Base-by-base conservation (phyloP, 2,797 vertebrate species). In the Pogoniulus pusillus region DNA sequence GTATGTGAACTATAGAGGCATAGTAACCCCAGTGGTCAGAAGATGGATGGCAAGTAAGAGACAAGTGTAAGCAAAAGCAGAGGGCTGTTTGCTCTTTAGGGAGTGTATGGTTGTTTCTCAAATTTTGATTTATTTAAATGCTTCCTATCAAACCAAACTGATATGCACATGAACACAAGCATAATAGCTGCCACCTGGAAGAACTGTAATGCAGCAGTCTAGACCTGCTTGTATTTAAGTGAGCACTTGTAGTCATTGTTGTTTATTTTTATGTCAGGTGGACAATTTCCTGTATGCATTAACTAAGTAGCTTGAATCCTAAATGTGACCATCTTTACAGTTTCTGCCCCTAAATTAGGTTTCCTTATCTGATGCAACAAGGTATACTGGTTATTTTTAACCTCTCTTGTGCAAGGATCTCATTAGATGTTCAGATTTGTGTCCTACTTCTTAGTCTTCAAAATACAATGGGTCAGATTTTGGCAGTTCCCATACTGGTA, bases 171-270 rank as follows among this genome's bases (percentile, higher is more conserved):
- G 34, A 90, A 53, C 3, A 5, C n/a, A 77, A 62, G 24, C n/a
- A 26, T 63, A 95, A 75, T 45, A 91, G 85, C 62, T 82, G 37
- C 81, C 81, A 93, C 78, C 81, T 93, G 78, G 55, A 62, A 75
- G 51, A 68, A 14, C 43, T 32, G 37, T 37, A 68, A 24, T 47
- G 65, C 23, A 60, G 24, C 82, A 82, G 35, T 57, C 55, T 85
- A 85, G 49, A 85, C 51, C 30, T 85, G 51, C 8, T 29, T 81
- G 8, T 66, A 18, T 47, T 92, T 82, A 78, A 11, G 13, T 15
- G 16, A 86, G 29, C 10, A 30, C 27, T 37, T 18, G 27, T 35
- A 39, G 34, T 23, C 39, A 2, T 54, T 76, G 16, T 68, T 87
- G 16, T 68, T 87, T 75, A 58, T 81, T 89, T 92, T 92, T 49